These are phyloP conservation scores for Hemithea aestivaria DNA, from an alignment of 2,888 invertebrate genomes.

Conservation along the genomic window DNA sequence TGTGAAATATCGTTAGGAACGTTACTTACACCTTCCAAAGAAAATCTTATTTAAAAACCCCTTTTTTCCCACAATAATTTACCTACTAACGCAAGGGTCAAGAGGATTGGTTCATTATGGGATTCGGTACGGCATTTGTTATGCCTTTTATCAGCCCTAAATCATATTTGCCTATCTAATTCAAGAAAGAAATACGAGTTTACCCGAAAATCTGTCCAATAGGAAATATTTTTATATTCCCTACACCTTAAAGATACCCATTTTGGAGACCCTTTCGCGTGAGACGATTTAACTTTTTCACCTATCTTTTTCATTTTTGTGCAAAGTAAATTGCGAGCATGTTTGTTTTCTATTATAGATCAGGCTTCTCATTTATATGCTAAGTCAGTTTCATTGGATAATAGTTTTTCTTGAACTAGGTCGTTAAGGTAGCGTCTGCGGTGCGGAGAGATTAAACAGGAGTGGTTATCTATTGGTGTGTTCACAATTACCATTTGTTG, in stretches of 20 bases:
- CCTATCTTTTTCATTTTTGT: constrained; percentile 7
- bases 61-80: too few relatives aligned
- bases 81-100: too few relatives aligned
- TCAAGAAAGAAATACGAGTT: too few relatives aligned
- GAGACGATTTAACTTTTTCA: neutral
- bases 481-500: too few relatives aligned
- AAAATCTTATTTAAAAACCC: too few relatives aligned
- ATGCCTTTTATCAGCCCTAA: too few relatives aligned
- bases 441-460: constrained; percentile 24
- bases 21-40: neutral
- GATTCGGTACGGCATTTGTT: too few relatives aligned
- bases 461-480: neutral
- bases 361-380: constrained; percentile 18
- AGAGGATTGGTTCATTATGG: too few relatives aligned
- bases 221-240: constrained; percentile 6
- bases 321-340: constrained; percentile 9
- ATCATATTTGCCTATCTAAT: too few relatives aligned
- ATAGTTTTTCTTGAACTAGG: constrained; percentile 22
- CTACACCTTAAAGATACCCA: neutral
- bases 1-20: neutral
- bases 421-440: constrained; percentile 20
- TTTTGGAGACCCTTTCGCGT: constrained; percentile 3
- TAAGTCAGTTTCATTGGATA: constrained; percentile 23
- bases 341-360: constrained; percentile 17
- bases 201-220: constrained; percentile 1